phyloP scores from a whole-genome alignment of 2,797 vertebrate genomes.

The Rallus crepitans region DNA sequence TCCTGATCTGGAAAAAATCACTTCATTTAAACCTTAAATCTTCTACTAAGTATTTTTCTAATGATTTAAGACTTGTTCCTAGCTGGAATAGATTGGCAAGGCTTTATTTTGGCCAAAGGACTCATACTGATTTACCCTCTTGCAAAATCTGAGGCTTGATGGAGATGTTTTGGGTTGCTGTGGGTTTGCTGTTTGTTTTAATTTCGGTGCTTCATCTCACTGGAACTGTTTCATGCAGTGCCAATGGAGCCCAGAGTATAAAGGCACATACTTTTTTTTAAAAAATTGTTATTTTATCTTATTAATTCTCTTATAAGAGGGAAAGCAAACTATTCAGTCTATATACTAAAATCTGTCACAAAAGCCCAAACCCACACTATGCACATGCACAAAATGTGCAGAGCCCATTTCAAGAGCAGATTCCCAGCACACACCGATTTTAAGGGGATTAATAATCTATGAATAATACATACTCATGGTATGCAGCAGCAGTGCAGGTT shows the following conservation, averaged over 20 bases:
- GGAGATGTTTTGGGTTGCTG: neutral
- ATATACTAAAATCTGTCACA: neutral
- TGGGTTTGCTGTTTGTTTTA: neutral
- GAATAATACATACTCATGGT: conserved; percentile 51
- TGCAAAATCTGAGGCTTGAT: conserved; percentile 35
- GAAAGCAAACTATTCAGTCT: neutral
- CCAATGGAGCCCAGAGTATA: conserved; percentile 2
- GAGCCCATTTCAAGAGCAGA: conserved; percentile 45
- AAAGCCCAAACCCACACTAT: neutral
- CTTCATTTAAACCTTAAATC: neutral
- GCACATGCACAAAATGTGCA: neutral
- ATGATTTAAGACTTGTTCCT: neutral
- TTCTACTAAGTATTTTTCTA: neutral
- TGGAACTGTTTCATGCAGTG: conserved; percentile 28
- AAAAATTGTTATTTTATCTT: neutral
- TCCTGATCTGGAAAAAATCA: neutral
- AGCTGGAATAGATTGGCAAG: neutral
- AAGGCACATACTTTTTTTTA: neutral
- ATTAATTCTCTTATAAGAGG: neutral
- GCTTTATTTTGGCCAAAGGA: neutral
- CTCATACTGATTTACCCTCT: neutral
- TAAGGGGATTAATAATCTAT: conserved; percentile 61
- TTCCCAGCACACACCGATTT: conserved; percentile 42
- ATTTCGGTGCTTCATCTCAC: neutral
- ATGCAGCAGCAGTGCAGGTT: neutral